Conservation (phyloP, 2,113 vertebrate species). For the Rhegmatorhina hoffmannsi region DNA sequence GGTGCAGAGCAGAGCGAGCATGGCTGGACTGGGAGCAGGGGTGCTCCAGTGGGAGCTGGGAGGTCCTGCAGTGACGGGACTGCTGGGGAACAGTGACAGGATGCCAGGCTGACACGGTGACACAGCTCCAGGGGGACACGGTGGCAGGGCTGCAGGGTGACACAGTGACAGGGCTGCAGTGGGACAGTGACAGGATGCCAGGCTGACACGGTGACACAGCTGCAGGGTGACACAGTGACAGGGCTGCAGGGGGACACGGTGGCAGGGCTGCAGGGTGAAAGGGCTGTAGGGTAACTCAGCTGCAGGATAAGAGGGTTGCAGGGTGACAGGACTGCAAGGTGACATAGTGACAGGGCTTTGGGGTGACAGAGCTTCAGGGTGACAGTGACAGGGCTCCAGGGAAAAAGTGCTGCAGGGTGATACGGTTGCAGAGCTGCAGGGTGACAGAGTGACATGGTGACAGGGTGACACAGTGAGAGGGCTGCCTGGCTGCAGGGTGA, state of each 20-base stretch:
- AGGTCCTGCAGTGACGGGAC: too few relatives aligned
- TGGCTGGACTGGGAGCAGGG: accelerated
- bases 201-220: accelerated
- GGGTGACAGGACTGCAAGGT: background rate
- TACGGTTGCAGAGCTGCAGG: too few relatives aligned
- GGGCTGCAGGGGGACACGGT: too few relatives aligned
- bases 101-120: background rate
- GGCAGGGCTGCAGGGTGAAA: background rate
- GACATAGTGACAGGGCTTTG: accelerated
- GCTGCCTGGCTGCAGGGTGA: too few relatives aligned
- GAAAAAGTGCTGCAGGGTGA: background rate
- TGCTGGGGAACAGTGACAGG: too few relatives aligned
- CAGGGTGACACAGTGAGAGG: too few relatives aligned
- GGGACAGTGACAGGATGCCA: accelerated
- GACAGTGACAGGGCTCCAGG: background rate
- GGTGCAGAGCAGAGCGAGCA: background rate
- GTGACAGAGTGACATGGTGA: too few relatives aligned
- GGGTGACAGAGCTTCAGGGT: background rate
- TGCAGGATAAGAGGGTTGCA: background rate
- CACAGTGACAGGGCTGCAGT: too few relatives aligned
- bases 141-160: background rate
- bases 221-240: too few relatives aligned
- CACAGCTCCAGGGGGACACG: background rate
- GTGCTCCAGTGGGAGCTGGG: background rate
- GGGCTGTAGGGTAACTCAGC: background rate